A percentile compares a stretch with the other conserved stretches of the same genome.
Conservation (phyloP, 2,888 invertebrate species). For the Apoda limacodes region DNA sequence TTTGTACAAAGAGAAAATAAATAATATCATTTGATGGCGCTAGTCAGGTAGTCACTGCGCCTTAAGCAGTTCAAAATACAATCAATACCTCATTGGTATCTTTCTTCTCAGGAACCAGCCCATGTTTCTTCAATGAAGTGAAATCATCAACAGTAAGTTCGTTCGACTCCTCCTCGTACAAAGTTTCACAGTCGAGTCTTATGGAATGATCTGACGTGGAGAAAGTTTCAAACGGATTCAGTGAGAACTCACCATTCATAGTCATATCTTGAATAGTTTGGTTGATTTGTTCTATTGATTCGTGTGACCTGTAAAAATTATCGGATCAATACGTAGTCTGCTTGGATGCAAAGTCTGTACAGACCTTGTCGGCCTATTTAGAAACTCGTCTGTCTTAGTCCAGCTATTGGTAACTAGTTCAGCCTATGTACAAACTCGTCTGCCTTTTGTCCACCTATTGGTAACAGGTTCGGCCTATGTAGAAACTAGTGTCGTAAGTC, state of each 20-base stretch:
- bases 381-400: too few relatives aligned
- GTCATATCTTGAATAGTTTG: slow-evolving; percentile 67
- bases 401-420: too few relatives aligned
- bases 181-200: slow-evolving; percentile 50
- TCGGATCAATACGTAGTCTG: neutral
- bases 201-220: slow-evolving; percentile 47
- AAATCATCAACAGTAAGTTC: slow-evolving; percentile 55
- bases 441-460: too few relatives aligned
- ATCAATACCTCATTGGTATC: slow-evolving; percentile 54
- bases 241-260: slow-evolving; percentile 49
- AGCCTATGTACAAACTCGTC: too few relatives aligned
- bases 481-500: too few relatives aligned
- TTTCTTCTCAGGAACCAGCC: slow-evolving; percentile 46
- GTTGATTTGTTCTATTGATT: slow-evolving; percentile 60
- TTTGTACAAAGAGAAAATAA: too few relatives aligned
- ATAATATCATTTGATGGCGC: too few relatives aligned
- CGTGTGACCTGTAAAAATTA: slow-evolving; percentile 35
- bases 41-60: too few relatives aligned
- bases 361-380: too few relatives aligned
- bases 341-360: too few relatives aligned
- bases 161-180: slow-evolving; percentile 46
- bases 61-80: too few relatives aligned
- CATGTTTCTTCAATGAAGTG: slow-evolving; percentile 57
- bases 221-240: slow-evolving; percentile 57
- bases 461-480: too few relatives aligned